Conservation (phyloP, 2,888 invertebrate species). For the Melanotus villosus region DNA sequence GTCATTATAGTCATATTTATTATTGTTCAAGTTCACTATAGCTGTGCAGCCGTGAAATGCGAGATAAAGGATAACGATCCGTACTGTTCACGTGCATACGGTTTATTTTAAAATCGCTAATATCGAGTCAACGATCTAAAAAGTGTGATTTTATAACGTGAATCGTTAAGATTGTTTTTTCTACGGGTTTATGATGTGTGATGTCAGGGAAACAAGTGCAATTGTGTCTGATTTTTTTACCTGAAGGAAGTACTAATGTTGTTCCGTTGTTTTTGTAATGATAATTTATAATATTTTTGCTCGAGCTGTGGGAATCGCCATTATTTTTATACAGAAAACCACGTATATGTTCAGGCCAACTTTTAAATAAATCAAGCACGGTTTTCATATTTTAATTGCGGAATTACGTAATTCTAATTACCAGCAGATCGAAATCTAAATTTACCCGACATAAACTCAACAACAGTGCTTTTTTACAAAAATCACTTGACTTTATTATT, state of each 20-base stretch:
- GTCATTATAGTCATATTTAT: constrained; percentile 65
- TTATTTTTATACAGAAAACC: constrained; percentile 21
- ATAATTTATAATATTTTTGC: constrained; percentile 40
- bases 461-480: too few species aligned
- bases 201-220: constrained; percentile 48
- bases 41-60: constrained; percentile 59
- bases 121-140: constrained; percentile 55
- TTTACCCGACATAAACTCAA: too few species aligned
- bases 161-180: constrained; percentile 51
- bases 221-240: constrained; percentile 44
- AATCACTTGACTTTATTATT: too few species aligned
- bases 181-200: constrained; percentile 51
- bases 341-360: too few species aligned
- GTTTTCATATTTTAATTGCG: constrained; percentile 1
- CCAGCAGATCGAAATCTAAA: neutral
- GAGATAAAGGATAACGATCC: constrained; percentile 56
- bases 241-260: constrained; percentile 51
- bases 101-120: constrained; percentile 47
- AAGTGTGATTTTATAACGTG: constrained; percentile 54
- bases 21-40: constrained; percentile 62
- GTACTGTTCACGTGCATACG: constrained; percentile 53
- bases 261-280: constrained; percentile 50
- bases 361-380: constrained; percentile 4
- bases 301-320: constrained; percentile 31
- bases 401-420: too few species aligned